Base-by-base conservation (phyloP, 1,140 invertebrate species). In the Saccostrea glomerata region DNA sequence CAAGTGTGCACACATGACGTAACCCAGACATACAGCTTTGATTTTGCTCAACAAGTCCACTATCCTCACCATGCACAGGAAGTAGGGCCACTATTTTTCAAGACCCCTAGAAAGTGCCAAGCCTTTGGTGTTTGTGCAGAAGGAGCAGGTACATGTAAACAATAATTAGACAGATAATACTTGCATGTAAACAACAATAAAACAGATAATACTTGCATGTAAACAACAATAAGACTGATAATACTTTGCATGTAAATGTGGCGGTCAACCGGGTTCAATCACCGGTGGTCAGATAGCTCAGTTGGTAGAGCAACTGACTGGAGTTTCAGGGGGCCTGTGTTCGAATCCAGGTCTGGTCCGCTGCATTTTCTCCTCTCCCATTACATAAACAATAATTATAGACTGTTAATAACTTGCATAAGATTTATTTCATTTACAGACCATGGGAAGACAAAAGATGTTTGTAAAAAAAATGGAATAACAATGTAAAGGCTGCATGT, bases 11-110 rank as follows among this genome's bases (percentile, higher is more conserved):
- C 86, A 25, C 4, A 4, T 23, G 77, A 88, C 56, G 20, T 13
- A 13, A 30, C 23, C 11, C 20, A 86, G 56, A 85, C 87, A 30
- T 90, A 90, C 40, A 82, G 54, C n/a, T 91, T 90, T 85, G 91
- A 91, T 73, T 91, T 88, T 87, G 88, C 91, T 15, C 91, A 92
- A 56, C 91, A 92, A 47, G 89, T 93, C 15, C 91, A 92, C 66
- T 91, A 89, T 17, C 91, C 92, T 6, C 86, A 63, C 66, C 82
- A 91, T 82, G 85, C 91, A 15, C 84, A 90, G 12, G 92, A 93
- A 70, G 91, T 91, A 15, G 91, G 92, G 3, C 91, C 92, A 12
- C 66, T 93, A 6, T 92, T 91, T 47, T 92, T 92, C 82, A 85
- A 89, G 25, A 91, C 90, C 0, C 91, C 92, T 55, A n/a, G 90